A percentile compares a stretch with the other conserved stretches of the same genome.
phyloP scores from a whole-genome alignment of 2,113 vertebrate genomes.

The human (Homo sapiens) region DNA sequence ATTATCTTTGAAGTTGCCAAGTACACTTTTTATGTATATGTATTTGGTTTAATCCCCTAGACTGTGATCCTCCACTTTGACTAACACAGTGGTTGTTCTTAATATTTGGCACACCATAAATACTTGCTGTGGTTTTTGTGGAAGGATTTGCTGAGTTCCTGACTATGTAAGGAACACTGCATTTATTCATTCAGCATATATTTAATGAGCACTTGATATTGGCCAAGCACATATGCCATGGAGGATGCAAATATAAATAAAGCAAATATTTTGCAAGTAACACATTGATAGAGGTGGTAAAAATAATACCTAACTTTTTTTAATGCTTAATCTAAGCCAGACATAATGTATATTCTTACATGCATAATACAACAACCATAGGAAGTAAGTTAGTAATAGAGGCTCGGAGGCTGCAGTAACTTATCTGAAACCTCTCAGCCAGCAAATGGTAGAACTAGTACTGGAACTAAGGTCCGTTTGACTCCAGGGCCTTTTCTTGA shows the following conservation, averaged over 20 bases:
- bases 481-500: not conserved
- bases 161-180: not conserved
- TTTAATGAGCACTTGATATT: not conserved
- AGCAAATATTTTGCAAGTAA: not conserved
- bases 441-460: not conserved
- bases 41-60: not conserved
- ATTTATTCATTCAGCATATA: not conserved
- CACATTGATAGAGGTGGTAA: not conserved
- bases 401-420: not conserved
- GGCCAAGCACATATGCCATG: not conserved
- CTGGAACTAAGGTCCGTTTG: not conserved
- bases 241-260: not conserved
- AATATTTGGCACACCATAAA: not conserved
- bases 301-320: not conserved
- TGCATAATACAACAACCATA: not conserved
- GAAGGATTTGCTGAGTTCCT: not conserved
- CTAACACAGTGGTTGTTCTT: not conserved
- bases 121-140: not conserved
- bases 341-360: not conserved
- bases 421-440: not conserved
- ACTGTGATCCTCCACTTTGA: not conserved
- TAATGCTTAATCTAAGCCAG: not conserved
- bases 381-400: not conserved
- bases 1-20: not conserved
- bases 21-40: not conserved